Conservation (phyloP, 2,888 invertebrate species). For the Cryptocephalus moraei region DNA sequence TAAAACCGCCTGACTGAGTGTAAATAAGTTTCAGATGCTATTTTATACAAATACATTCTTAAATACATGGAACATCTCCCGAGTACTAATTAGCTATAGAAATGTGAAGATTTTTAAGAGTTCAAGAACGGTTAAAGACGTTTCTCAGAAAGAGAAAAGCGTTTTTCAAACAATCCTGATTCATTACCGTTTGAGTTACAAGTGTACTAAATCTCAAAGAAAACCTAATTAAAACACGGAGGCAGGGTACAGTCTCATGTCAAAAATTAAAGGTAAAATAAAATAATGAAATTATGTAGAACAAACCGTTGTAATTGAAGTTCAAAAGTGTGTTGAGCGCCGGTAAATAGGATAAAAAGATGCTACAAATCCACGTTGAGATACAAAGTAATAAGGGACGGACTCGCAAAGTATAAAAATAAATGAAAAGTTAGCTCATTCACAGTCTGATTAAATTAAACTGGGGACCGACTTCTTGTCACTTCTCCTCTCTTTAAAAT, state of each 20-base stretch:
- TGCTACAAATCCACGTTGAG: conserved; percentile 19
- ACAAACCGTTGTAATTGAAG: conserved; percentile 23
- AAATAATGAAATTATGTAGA: conserved; percentile 20
- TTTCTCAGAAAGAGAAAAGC: neutral
- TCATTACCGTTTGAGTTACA: neutral
- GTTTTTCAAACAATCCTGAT: neutral
- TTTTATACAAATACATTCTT: too few species aligned
- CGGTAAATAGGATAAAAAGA: conserved; percentile 22
- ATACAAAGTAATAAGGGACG: conserved; percentile 23
- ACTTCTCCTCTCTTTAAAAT: conserved; percentile 24
- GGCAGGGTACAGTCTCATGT: neutral
- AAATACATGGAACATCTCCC: too few species aligned
- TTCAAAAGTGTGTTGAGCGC: conserved; percentile 11
- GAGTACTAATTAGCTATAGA: too few species aligned
- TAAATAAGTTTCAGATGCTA: too few species aligned
- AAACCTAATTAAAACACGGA: conserved; percentile 10
- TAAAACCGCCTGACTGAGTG: too few species aligned
- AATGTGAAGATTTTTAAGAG: too few species aligned
- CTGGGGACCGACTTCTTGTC: conserved; percentile 24
- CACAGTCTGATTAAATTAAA: conserved; percentile 31
- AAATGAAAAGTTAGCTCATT: conserved; percentile 33
- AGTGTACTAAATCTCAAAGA: neutral
- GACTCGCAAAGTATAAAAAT: conserved; percentile 30
- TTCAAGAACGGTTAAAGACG: too few species aligned
- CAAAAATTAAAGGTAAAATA: conserved; percentile 8